A percentile compares a stretch with the other conserved stretches of the same genome.
phyloP scores from a whole-genome alignment of 30 jellyfish, hydroid and myxozoan genomes.

The Aurelia sp. region DNA sequence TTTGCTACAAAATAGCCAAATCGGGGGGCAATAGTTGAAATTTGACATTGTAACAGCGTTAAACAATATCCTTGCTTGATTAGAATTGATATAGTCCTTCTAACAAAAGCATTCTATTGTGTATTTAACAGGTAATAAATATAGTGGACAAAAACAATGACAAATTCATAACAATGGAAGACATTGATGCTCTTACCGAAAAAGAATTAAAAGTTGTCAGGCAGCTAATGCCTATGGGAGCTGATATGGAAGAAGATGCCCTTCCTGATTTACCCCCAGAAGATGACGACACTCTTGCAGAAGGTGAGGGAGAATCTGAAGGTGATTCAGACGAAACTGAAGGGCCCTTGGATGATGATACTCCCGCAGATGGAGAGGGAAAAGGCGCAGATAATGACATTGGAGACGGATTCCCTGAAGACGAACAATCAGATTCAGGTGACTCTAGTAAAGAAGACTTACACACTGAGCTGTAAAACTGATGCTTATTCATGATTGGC shows the following conservation, averaged over 20 bases:
- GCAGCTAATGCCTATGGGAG: constrained; percentile 73
- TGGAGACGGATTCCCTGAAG: constrained; percentile 40
- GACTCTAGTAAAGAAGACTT: background rate
- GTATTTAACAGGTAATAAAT: constrained; percentile 16
- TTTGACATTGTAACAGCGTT: too few relatives aligned
- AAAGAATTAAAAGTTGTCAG: constrained; percentile 24
- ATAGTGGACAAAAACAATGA: constrained; percentile 66
- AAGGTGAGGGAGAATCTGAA: background rate
- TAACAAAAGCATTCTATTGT: too few relatives aligned
- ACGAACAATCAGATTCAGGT: background rate
- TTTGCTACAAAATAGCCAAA: too few relatives aligned
- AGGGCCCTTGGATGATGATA: too few relatives aligned
- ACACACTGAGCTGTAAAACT: constrained; percentile 15
- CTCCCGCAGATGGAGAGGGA: constrained; percentile 12
- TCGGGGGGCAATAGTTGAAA: too few relatives aligned
- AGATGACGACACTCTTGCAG: constrained; percentile 9
- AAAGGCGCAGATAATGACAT: constrained; percentile 7
- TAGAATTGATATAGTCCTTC: too few relatives aligned
- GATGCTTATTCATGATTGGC: too few relatives aligned
- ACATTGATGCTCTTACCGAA: constrained; percentile 59
- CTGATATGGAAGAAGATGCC: constrained; percentile 43
- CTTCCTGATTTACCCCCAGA: constrained; percentile 21
- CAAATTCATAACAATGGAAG: constrained; percentile 68
- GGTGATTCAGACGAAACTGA: background rate
- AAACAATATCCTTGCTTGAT: too few relatives aligned